A percentile compares a stretch with the other conserved stretches of the same genome.
phyloP scores from a whole-genome alignment of 2,797 vertebrate species.

The Alectoris magna region DNA sequence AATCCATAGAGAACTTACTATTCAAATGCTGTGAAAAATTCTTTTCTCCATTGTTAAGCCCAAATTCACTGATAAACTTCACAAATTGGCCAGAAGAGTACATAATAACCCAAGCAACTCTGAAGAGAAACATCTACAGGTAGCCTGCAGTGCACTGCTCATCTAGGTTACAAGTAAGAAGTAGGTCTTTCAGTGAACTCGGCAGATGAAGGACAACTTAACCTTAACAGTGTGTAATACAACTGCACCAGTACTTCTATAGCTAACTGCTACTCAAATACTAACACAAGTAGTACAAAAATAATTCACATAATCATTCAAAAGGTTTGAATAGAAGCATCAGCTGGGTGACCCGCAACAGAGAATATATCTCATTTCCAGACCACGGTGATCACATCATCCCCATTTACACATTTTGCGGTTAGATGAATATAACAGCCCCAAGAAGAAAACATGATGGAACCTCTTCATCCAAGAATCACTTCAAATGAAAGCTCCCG shows the following conservation, averaged over 20 bases:
- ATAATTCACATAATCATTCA: not conserved
- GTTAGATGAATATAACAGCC: not conserved
- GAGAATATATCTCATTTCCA: not conserved
- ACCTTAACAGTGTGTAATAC: not conserved
- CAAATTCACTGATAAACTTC: not conserved
- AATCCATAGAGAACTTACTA: not conserved
- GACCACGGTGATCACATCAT: not conserved
- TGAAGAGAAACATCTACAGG: not conserved
- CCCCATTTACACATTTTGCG: not conserved
- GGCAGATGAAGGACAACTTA: not conserved
- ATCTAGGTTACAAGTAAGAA: not conserved
- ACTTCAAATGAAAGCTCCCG: not conserved
- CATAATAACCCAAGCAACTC: not conserved
- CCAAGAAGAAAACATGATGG: fast-evolving
- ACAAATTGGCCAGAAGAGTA: not conserved
- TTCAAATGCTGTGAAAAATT: not conserved
- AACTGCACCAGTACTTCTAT: not conserved
- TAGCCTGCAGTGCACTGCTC: not conserved
- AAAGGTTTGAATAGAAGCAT: not conserved
- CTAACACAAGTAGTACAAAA: not conserved
- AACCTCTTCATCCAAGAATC: not conserved
- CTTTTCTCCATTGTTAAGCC: not conserved
- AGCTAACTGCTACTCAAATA: not conserved
- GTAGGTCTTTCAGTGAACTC: not conserved
- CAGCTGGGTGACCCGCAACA: not conserved